Conservation (phyloP, 1,140 invertebrate species). For the Coenobita brevimanus region DNA sequence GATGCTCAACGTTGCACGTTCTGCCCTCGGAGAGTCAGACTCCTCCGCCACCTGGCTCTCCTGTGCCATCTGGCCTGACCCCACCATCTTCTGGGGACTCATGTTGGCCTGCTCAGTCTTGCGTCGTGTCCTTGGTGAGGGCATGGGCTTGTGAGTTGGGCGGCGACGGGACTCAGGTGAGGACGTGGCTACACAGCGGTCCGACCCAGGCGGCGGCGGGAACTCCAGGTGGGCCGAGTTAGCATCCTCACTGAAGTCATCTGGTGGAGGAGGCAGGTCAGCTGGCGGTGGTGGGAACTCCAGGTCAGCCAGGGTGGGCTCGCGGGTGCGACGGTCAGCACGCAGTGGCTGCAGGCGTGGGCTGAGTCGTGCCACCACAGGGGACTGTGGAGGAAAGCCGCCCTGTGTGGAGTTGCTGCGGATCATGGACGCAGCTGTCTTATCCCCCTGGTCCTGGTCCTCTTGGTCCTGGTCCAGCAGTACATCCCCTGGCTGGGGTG, state of each 20-base stretch:
- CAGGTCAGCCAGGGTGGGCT: conserved; percentile 79
- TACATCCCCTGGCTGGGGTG: not conserved
- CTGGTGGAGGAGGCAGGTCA: conserved; percentile 84
- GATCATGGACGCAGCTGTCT: conserved; percentile 63
- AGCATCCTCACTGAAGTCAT: conserved; percentile 74
- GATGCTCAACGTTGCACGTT: conserved; percentile 72
- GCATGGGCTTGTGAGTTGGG: conserved; percentile 40
- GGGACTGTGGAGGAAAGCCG: conserved; percentile 65
- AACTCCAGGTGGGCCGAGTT: conserved; percentile 66
- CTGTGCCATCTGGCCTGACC: conserved; percentile 1
- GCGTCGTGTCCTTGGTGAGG: conserved; percentile 59
- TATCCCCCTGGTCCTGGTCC: conserved; percentile 27
- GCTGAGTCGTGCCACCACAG: conserved; percentile 63
- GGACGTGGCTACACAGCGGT: conserved; percentile 36
- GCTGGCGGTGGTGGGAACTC: conserved; percentile 89
- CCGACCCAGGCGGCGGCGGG: conserved; percentile 70
- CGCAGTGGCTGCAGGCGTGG: conserved; percentile 50
- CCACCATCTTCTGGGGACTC: conserved; percentile 43
- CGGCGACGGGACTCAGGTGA: conserved; percentile 38
- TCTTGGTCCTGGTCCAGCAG: conserved; percentile 25
- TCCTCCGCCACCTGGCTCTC: conserved; percentile 61
- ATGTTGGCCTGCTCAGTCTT: conserved; percentile 38
- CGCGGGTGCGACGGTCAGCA: conserved; percentile 61
- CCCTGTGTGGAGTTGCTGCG: conserved; percentile 67
- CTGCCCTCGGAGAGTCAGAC: conserved; percentile 70